Percentiles rank a stretch among this genome's conserved stretches.
phyloP scores from a whole-genome alignment of 2,113 vertebrate genomes.

The Phrynosoma blainvillii region DNA sequence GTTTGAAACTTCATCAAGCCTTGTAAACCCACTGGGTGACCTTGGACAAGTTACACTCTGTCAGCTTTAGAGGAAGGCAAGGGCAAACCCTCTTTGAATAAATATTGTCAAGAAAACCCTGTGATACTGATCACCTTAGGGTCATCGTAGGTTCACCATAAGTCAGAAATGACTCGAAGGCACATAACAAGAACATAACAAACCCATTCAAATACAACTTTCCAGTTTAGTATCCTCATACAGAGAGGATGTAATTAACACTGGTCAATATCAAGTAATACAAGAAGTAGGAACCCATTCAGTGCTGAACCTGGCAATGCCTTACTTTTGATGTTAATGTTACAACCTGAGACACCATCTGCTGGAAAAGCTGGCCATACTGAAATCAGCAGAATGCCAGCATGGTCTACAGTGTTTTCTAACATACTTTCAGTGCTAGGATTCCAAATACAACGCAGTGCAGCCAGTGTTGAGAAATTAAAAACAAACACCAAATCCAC shows the following conservation, averaged over 20 bases:
- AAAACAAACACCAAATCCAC: too few relatives aligned
- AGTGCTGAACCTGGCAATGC: neutral
- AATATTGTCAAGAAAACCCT: too few relatives aligned
- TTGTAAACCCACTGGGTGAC: too few relatives aligned
- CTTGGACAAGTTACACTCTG: too few relatives aligned
- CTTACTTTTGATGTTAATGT: neutral
- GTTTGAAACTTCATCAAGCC: too few relatives aligned
- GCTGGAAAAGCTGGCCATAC: neutral
- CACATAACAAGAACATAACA: too few relatives aligned
- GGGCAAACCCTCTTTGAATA: too few relatives aligned
- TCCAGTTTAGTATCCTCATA: neutral
- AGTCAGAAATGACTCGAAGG: too few relatives aligned
- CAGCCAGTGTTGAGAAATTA: neutral
- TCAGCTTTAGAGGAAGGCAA: too few relatives aligned
- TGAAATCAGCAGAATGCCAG: neutral
- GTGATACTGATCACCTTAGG: too few relatives aligned
- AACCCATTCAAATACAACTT: neutral
- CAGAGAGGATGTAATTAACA: neutral
- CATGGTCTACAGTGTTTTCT: neutral
- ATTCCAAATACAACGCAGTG: rapidly evolving
- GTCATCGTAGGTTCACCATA: too few relatives aligned
- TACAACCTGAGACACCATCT: neutral
- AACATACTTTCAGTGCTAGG: neutral
- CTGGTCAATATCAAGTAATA: neutral
- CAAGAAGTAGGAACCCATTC: neutral